Evolutionary conservation across 2,113 vertebrate genomes (phyloP), one percentile per base, ranked within the genome.

Genomic region (Rhipidura dahli): DNA sequence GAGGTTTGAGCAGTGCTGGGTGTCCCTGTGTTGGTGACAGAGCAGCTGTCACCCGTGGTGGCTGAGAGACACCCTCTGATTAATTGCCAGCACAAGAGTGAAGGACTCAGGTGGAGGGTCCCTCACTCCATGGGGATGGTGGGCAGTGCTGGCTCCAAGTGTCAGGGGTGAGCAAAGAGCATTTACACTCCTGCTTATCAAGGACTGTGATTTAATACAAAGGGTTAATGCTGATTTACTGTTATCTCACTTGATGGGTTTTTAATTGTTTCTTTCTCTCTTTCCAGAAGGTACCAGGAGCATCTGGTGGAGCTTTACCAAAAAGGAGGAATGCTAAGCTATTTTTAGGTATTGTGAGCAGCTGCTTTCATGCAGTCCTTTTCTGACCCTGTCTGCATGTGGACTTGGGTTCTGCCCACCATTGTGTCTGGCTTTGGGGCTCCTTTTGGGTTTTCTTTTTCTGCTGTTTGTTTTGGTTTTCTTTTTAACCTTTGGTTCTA

Each of bases 221-320:
- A 35, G 24, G 26, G 10, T 42, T 81, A n/a, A 59, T 75, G n/a
- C 68, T 70, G 80, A 15, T 94, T 73, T 63, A 12, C 65, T 96
- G 6, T 68, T 87, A 47, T 80, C 47, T 54, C 16, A 8, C 30
- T 69, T 76, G 65, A 39, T 95, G 51, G 31, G 64, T 94, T 90
- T 97, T 95, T 98, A 98, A 98, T 81, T 69, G 73, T 96, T 78
- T 94, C 37, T 97, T 91, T 96, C 94, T 96, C 50, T 95, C 79
- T 96, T 98, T 97, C 87, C 98, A 99, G 99, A 99, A 99, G 98
- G 97, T 98, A 97, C 99, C 98, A 97, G 99, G 99, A 92, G 99
- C 99, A 85, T 99, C 99, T 94, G 99, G 98, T 95, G 99, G 99
- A 63, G 98, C 98, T 91, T 97, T 99, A 95, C 98, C 98, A 83